Evolutionary conservation across 1,140 invertebrate species (phyloP).

Genomic region (Aphelenchoides besseyi): DNA sequence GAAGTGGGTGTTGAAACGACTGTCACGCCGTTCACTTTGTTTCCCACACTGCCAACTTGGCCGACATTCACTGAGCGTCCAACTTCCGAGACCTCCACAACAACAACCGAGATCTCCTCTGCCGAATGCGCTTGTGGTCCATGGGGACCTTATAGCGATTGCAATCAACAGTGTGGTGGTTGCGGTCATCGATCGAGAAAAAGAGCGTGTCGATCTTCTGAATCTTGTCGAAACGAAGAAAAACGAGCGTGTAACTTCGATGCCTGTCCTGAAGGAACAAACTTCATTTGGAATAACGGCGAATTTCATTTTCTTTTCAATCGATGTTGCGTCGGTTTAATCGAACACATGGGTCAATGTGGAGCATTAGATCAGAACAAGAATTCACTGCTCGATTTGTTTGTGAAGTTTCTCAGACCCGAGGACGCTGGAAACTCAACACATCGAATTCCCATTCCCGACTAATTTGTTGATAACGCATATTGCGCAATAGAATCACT

Average conservation of each 20-base stretch:
- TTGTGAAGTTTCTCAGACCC: not conserved
- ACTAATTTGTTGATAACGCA: conserved; percentile 5
- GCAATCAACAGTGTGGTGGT: conserved; percentile 57
- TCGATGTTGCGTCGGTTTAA: conserved; percentile 60
- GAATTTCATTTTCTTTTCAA: conserved; percentile 62
- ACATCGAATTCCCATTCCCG: not conserved
- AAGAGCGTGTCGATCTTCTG: conserved; percentile 40
- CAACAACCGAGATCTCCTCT: not conserved
- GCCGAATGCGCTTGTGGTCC: conserved; percentile 45
- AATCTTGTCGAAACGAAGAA: conserved; percentile 49
- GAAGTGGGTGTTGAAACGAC: not conserved
- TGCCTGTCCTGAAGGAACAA: conserved; percentile 54
- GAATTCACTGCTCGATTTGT: conserved; percentile 43
- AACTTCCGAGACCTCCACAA: not conserved
- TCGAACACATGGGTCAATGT: conserved; percentile 36
- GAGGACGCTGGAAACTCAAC: conserved; percentile 8
- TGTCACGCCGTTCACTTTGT: not conserved
- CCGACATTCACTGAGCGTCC: conserved; percentile 10
- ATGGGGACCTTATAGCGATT: conserved; percentile 49
- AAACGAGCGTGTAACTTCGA: conserved; percentile 59
- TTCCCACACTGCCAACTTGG: conserved; percentile 1
- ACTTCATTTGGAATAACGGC: conserved; percentile 59
- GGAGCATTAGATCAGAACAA: conserved; percentile 43
- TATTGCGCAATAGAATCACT: no score
- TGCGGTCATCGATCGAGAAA: conserved; percentile 49